Evolutionary conservation across 2,888 invertebrate species (phyloP), one percentile per base, ranked within the genome.

Genomic region (Sceliomorpha sp.): DNA sequence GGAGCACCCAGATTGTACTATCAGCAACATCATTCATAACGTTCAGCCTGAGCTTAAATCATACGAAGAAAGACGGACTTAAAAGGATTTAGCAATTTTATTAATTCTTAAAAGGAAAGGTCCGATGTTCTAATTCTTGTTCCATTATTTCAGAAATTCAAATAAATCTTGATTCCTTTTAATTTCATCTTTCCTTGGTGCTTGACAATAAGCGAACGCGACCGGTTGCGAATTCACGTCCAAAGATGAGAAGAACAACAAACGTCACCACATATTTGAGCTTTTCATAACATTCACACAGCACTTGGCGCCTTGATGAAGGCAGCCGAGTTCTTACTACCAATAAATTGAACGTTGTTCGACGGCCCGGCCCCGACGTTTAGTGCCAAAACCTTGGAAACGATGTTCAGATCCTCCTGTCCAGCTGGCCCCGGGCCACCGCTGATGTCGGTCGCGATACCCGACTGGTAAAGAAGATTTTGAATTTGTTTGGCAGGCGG

Each of bases 351-450:
- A 2, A 73, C 48, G 68, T 67, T 64, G 32, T 82, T 83, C 10
- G 60, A 70, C 0, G 91, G 79, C 4, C 91, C 81, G n/a, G 93
- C 89, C 40, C 93, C 93, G 79, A 95, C 95, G 87, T 95, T 95
- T 53, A 95, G 88, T 5, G 95, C 94, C 78, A 95, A 88, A 63
- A 95, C 94, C 89, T 95, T 95, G 37, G 94, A 93, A 26, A 95
- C 94, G 78, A 95, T 94, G 83, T 94, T 94, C 45, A 95, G 89
- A 87, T 95, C 95, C 83, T 95, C 95, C 56, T 92, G 91, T 3
- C 78, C 79, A 0, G 70, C 74, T 0, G 77, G 74, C 0, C 82
- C 80, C 5, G 75, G 82, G 3, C 63, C 73, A 9, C 76, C 79
- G n/a, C 81, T n/a, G n/a, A n/a, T n/a, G n/a, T n/a, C n/a, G n/a